phyloP scores from a whole-genome alignment of 2,113 vertebrate species.

The Ptilorrhoa leucosticta region DNA sequence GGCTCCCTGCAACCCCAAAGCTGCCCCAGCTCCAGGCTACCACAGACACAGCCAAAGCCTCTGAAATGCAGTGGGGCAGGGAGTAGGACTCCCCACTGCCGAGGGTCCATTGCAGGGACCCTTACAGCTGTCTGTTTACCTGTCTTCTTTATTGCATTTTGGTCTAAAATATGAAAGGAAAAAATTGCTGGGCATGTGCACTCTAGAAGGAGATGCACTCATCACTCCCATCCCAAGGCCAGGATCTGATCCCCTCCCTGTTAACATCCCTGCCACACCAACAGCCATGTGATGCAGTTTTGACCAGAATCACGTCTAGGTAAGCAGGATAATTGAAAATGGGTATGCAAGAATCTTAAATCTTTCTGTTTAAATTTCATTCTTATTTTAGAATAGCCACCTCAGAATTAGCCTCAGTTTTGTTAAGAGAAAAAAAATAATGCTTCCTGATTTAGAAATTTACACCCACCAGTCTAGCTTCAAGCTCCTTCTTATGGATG shows the following conservation, averaged over 20 bases:
- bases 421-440: background rate
- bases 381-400: background rate
- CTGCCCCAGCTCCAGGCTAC: background rate
- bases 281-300: background rate
- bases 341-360: background rate
- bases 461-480: background rate
- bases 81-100: fast-evolving
- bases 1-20: background rate
- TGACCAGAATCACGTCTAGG: background rate
- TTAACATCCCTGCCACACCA: background rate
- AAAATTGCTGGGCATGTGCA: background rate
- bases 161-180: background rate
- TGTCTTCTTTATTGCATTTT: background rate
- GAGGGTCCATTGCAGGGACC: background rate
- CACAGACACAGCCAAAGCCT: background rate
- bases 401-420: background rate
- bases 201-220: background rate
- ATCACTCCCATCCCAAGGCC: fast-evolving
- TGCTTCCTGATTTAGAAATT: background rate
- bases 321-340: background rate
- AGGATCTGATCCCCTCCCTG: background rate
- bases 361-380: background rate
- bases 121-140: background rate
- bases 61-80: background rate
- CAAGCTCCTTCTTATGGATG: background rate